A percentile compares a stretch with the other conserved stretches of the same genome.
Conservation (phyloP, 2,113 vertebrate species). For the Dendropsophus ebraccatus region DNA sequence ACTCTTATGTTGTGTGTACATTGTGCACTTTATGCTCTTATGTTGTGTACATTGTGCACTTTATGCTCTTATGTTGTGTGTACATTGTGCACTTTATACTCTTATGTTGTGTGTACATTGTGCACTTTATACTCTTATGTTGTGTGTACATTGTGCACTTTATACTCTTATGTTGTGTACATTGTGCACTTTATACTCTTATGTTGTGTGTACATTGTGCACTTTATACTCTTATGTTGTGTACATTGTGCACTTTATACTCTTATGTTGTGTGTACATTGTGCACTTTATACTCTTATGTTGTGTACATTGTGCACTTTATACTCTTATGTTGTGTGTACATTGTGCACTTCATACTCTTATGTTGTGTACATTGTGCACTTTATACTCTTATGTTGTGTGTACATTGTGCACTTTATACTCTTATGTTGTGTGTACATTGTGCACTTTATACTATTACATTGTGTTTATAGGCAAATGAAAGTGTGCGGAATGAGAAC, state of each 20-base stretch:
- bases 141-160: too few species aligned
- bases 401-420: not conserved
- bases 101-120: not conserved
- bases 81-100: too few species aligned
- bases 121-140: not conserved
- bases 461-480: constrained; percentile 9
- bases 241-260: not conserved
- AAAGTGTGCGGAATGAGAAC: constrained; percentile 25
- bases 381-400: not conserved
- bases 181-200: not conserved
- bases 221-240: too few species aligned
- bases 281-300: too few species aligned
- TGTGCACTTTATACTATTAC: not conserved
- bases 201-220: not conserved
- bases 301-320: not conserved
- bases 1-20: not conserved
- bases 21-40: too few species aligned
- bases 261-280: not conserved
- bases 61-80: not conserved
- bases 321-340: not conserved
- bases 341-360: too few species aligned
- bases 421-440: not conserved
- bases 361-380: not conserved
- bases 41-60: not conserved
- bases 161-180: too few species aligned